Evolutionary conservation across 2,797 vertebrate genomes (phyloP).

Genomic region (Kryptolebias ocellatus): DNA sequence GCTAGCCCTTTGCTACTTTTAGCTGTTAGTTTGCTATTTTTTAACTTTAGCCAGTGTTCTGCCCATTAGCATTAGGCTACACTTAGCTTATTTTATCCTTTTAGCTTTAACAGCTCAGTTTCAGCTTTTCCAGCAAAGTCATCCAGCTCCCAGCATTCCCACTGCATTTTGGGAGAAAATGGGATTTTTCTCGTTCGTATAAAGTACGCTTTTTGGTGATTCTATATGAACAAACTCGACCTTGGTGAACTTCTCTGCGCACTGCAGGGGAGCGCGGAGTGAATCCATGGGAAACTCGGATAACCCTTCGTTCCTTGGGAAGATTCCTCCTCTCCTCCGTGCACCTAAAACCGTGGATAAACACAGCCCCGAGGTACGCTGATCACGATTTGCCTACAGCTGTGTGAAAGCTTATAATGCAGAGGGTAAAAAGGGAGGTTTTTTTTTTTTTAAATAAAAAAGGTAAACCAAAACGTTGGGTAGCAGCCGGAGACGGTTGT

Average conservation of each 20-base stretch:
- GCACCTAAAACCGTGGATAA: constrained; percentile 48
- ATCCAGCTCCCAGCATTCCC: no score
- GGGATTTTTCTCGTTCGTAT: not conserved
- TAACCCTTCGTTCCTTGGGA: constrained; percentile 35
- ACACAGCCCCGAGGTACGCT: constrained; percentile 40
- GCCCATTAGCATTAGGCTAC: no score
- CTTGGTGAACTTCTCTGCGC: constrained; percentile 38
- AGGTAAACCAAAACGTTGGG: not conserved
- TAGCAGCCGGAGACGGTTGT: constrained; percentile 52
- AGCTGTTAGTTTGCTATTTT: no score
- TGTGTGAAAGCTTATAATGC: constrained; percentile 48
- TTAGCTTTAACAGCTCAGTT: no score
- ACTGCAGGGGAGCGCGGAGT: constrained; percentile 39
- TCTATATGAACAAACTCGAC: not conserved
- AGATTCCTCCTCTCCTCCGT: constrained; percentile 16
- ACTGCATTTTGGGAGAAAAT: not conserved
- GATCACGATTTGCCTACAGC: constrained; percentile 48
- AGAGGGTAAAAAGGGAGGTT: not conserved
- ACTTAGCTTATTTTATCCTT: no score
- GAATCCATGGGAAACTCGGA: constrained; percentile 56
- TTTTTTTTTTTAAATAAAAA: not conserved
- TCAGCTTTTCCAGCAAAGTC: no score
- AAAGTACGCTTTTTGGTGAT: not conserved
- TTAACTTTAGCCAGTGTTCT: no score
- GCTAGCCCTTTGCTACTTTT: no score